Conservation (phyloP, 2,888 invertebrate genomes). For the Holacanthella duospinosa region DNA sequence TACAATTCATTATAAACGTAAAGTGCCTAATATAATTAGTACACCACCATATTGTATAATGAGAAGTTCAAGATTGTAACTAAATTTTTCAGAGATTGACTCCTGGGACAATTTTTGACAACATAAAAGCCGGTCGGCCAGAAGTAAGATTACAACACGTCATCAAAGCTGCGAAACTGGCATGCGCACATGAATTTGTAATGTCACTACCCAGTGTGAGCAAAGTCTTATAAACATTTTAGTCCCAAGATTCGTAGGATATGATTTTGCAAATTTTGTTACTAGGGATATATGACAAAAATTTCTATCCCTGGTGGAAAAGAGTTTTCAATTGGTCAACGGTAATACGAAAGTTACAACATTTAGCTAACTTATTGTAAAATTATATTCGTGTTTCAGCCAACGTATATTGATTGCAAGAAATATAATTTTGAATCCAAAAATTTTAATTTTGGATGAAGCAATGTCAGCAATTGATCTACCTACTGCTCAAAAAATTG, state of each 20-base stretch:
- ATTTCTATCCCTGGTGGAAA: not conserved
- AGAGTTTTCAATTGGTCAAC: not conserved
- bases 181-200: not conserved
- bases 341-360: not conserved
- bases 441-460: constrained; percentile 20
- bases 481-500: not conserved
- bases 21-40: too few species aligned
- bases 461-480: constrained; percentile 10
- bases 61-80: too few species aligned
- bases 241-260: not conserved
- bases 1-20: too few species aligned
- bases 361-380: not conserved
- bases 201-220: not conserved
- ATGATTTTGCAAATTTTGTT: not conserved
- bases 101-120: not conserved
- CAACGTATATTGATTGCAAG: not conserved
- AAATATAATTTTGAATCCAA: constrained; percentile 5
- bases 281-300: not conserved
- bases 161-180: not conserved
- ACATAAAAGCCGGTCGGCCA: not conserved
- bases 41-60: too few species aligned
- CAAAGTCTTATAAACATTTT: not conserved
- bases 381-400: not conserved
- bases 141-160: not conserved
- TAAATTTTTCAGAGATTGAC: too few species aligned